Conservation (phyloP, 2,113 vertebrate species). For the Oriolus oriolus region DNA sequence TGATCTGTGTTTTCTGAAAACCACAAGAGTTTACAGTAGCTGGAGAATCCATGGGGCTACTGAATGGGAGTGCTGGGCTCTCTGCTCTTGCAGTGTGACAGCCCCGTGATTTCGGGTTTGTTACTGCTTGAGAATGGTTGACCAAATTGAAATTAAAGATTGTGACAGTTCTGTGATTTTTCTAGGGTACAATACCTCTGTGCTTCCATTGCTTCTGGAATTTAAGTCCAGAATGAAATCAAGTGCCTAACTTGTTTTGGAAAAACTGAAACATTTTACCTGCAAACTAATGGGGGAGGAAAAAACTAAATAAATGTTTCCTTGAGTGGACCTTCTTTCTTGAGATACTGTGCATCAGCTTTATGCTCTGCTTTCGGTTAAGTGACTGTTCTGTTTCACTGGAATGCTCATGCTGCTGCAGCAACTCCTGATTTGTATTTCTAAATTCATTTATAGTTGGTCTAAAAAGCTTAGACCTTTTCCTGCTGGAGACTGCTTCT, state of each 20-base stretch:
- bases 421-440: not conserved
- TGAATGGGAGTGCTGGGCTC: not conserved
- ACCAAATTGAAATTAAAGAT: not conserved
- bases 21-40: not conserved
- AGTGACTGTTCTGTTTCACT: not conserved
- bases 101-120: rapidly evolving
- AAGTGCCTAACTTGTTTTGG: not conserved
- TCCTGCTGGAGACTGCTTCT: not conserved
- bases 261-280: not conserved
- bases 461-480: not conserved
- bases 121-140: not conserved
- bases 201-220: not conserved
- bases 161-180: not conserved
- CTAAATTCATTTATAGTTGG: not conserved
- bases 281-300: not conserved
- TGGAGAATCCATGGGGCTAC: not conserved
- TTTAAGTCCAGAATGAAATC: not conserved
- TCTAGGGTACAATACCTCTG: not conserved
- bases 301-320: not conserved
- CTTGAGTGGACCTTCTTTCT: not conserved
- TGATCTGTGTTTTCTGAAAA: not conserved
- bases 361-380: not conserved
- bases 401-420: not conserved
- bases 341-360: not conserved
- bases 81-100: not conserved